Percentiles rank a stretch among this genome's conserved stretches.
These are phyloP conservation scores for Drosophila cracens DNA, from an alignment of 2,888 invertebrate species.

Conservation along the genomic window DNA sequence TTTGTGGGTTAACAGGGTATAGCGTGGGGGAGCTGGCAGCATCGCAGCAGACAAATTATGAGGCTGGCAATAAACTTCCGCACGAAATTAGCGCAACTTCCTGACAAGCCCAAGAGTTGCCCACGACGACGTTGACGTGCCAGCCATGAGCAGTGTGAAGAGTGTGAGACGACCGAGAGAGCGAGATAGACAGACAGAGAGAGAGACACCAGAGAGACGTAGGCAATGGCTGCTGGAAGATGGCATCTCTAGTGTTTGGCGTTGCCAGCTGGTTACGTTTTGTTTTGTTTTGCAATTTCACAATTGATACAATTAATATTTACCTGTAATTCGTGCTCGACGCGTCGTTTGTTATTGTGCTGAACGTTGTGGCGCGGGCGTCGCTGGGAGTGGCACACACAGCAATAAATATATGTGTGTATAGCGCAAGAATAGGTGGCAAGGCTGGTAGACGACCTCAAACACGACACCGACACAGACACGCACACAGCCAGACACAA, in stretches of 20 bases:
- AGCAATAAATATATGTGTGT: slow-evolving; percentile 15
- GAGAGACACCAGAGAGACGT: neutral
- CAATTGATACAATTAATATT: slow-evolving; percentile 34
- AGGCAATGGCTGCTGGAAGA: slow-evolving; percentile 24
- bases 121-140: slow-evolving; percentile 42
- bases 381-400: slow-evolving; percentile 49
- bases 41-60: slow-evolving; percentile 66
- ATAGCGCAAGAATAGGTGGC: slow-evolving; percentile 45
- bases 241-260: slow-evolving; percentile 31
- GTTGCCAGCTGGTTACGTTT: slow-evolving; percentile 41
- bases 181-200: neutral
- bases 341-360: slow-evolving; percentile 18
- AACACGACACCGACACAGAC: slow-evolving; percentile 43
- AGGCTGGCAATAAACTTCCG: slow-evolving; percentile 75
- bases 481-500: slow-evolving; percentile 15
- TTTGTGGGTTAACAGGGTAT: slow-evolving; percentile 15
- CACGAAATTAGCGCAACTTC: slow-evolving; percentile 70
- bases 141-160: slow-evolving; percentile 10
- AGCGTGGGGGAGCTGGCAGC: neutral
- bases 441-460: slow-evolving; percentile 62
- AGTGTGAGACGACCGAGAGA: slow-evolving; percentile 12
- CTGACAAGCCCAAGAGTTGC: slow-evolving; percentile 58
- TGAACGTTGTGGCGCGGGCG: slow-evolving; percentile 14
- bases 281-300: neutral
- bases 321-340: slow-evolving; percentile 44